These are phyloP conservation scores for Lycodopsis pacificus DNA, from an alignment of 2,797 vertebrate species.

Conservation along the genomic window DNA sequence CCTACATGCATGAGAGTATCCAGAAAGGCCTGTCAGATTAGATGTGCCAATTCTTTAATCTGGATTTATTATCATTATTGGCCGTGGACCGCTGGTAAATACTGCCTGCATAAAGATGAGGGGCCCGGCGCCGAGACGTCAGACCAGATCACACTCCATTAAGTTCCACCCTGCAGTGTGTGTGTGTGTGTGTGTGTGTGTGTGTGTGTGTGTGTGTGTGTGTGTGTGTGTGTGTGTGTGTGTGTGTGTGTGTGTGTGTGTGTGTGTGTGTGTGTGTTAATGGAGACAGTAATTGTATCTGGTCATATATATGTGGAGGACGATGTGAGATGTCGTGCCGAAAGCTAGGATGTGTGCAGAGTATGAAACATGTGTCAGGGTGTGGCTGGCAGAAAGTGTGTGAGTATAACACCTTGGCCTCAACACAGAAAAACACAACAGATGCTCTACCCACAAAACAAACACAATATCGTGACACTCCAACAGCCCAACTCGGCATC, in stretches of 20 bases:
- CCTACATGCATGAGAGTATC: conserved; percentile 73
- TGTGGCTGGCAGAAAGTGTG: neutral
- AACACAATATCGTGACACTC: conserved; percentile 17
- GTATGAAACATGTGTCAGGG: conserved; percentile 23
- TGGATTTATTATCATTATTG: conserved; percentile 78
- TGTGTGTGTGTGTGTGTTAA: neutral
- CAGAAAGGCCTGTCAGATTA: conserved; percentile 82
- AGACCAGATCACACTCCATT: conserved; percentile 80
- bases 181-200: neutral
- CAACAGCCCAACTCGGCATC: conserved; percentile 9
- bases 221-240: neutral
- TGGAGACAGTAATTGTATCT: conserved; percentile 32
- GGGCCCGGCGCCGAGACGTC: conserved; percentile 57
- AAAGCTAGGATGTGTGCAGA: conserved; percentile 9
- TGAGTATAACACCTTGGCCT: conserved; percentile 1
- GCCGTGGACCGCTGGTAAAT: conserved; percentile 56
- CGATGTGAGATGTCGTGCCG: conserved; percentile 12
- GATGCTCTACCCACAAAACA: conserved; percentile 7
- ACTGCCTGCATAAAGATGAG: conserved; percentile 78
- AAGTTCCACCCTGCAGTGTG: conserved; percentile 50
- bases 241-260: neutral
- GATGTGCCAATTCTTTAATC: conserved; percentile 74
- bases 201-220: neutral
- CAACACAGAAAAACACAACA: neutral
- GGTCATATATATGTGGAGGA: conserved; percentile 32